Percentiles rank a stretch among this genome's conserved stretches.
Conservation (phyloP, 2,888 invertebrate genomes). For the Taphrorychus bicolor region DNA sequence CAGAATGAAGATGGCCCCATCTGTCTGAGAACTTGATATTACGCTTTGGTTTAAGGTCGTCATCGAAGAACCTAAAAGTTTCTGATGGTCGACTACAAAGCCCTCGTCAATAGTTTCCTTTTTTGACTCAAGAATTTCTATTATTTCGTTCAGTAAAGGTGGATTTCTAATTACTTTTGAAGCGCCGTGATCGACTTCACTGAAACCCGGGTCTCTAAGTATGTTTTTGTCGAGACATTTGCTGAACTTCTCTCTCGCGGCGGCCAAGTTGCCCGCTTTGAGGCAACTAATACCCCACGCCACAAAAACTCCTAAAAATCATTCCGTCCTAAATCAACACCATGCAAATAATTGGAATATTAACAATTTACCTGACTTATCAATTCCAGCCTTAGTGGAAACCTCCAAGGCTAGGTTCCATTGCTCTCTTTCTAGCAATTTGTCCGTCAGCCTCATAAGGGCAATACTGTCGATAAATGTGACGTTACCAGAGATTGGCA, state of each 20-base stretch:
- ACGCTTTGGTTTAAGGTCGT: constrained; percentile 48
- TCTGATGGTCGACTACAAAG: constrained; percentile 58
- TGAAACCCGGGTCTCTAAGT: constrained; percentile 48
- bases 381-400: constrained; percentile 85
- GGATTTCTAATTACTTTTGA: constrained; percentile 63
- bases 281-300: constrained; percentile 88
- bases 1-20: constrained; percentile 62
- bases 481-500: constrained; percentile 50
- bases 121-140: constrained; percentile 72
- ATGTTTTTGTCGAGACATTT: constrained; percentile 63
- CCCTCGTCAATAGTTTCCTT: constrained; percentile 64
- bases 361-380: constrained; percentile 63
- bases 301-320: constrained; percentile 76
- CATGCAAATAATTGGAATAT: background rate
- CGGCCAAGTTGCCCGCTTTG: constrained; percentile 78
- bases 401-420: constrained; percentile 85
- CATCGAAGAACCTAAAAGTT: constrained; percentile 45
- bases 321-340: background rate
- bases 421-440: constrained; percentile 81
- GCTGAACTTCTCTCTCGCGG: constrained; percentile 78
- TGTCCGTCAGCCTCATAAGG: constrained; percentile 74
- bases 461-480: constrained; percentile 64
- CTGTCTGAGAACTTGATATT: constrained; percentile 53
- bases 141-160: constrained; percentile 73
- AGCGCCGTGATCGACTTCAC: constrained; percentile 45